phyloP scores from a whole-genome alignment of 2,797 vertebrate species.

The Channa striata region DNA sequence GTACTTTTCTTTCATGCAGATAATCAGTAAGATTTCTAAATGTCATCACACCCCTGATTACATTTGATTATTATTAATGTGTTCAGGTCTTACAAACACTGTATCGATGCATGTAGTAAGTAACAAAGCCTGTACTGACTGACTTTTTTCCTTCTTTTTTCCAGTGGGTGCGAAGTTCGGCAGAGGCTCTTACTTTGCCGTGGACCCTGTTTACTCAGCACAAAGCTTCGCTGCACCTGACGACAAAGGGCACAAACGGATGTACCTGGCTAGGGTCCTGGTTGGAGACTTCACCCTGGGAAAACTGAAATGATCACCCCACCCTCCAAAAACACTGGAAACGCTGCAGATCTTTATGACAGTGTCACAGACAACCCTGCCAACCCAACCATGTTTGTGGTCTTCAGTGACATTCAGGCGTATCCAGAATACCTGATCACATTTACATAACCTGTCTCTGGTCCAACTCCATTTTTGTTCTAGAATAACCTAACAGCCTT shows the following conservation, averaged over 20 bases:
- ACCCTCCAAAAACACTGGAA: slow-evolving; percentile 44
- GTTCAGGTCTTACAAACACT: not conserved
- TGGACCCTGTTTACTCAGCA: slow-evolving; percentile 69
- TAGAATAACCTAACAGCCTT: too few relatives aligned
- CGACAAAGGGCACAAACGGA: slow-evolving; percentile 9
- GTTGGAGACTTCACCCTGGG: slow-evolving; percentile 75
- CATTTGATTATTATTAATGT: too few relatives aligned
- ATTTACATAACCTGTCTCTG: slow-evolving; percentile 48
- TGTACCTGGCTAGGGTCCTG: slow-evolving; percentile 80
- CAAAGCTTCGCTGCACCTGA: slow-evolving; percentile 51
- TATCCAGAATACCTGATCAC: slow-evolving; percentile 84
- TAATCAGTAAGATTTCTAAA: too few relatives aligned
- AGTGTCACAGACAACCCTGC: slow-evolving; percentile 54
- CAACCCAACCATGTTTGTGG: slow-evolving; percentile 72
- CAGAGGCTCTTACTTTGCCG: slow-evolving; percentile 81
- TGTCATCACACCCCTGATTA: not conserved
- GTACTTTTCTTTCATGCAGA: too few relatives aligned
- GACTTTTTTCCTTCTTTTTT: not conserved
- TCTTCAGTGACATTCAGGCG: slow-evolving; percentile 79
- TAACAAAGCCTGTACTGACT: too few relatives aligned
- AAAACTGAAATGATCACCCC: slow-evolving; percentile 41
- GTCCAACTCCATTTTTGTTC: too few relatives aligned
- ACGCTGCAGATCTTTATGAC: slow-evolving; percentile 71
- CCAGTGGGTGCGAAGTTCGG: slow-evolving; percentile 61
- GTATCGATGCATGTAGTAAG: not conserved